Evolutionary conservation across 2,797 vertebrate species (phyloP).

Genomic region (Loris lydekkerianus): DNA sequence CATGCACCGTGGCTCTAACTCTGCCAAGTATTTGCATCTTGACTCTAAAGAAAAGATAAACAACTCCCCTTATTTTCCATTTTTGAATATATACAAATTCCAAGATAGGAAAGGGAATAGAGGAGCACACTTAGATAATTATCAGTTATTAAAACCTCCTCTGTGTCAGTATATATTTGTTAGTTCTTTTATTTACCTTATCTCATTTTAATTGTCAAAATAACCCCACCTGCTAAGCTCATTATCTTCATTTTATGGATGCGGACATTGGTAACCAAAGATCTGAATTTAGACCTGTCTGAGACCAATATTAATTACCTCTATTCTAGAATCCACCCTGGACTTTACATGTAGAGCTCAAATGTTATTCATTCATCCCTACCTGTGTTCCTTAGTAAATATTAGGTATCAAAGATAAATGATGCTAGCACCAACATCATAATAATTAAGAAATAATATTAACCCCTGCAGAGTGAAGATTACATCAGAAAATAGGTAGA

Average conservation of each 20-base stretch:
- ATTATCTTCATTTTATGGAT: slow-evolving; percentile 1
- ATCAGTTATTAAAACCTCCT: neutral
- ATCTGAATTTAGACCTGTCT: neutral
- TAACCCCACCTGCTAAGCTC: neutral
- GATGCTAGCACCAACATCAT: neutral
- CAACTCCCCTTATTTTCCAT: neutral
- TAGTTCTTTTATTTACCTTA: neutral
- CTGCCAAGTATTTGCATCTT: neutral
- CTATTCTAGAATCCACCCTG: neutral
- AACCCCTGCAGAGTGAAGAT: neutral
- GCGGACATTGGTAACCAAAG: neutral
- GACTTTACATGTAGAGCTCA: neutral
- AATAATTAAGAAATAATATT: neutral
- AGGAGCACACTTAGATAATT: neutral
- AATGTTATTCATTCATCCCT: neutral
- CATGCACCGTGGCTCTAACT: neutral
- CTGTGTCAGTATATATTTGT: neutral
- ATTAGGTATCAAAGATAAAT: neutral
- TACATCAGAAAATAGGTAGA: neutral
- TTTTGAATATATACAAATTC: neutral
- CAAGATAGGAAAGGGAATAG: neutral
- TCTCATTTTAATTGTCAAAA: slow-evolving; percentile 20
- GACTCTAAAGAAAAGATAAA: neutral
- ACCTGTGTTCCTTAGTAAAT: slow-evolving; percentile 1
- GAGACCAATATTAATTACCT: neutral